These are phyloP conservation scores for Dendrolimus punctatus DNA, from an alignment of 1,140 invertebrate genomes.

Conservation along the genomic window DNA sequence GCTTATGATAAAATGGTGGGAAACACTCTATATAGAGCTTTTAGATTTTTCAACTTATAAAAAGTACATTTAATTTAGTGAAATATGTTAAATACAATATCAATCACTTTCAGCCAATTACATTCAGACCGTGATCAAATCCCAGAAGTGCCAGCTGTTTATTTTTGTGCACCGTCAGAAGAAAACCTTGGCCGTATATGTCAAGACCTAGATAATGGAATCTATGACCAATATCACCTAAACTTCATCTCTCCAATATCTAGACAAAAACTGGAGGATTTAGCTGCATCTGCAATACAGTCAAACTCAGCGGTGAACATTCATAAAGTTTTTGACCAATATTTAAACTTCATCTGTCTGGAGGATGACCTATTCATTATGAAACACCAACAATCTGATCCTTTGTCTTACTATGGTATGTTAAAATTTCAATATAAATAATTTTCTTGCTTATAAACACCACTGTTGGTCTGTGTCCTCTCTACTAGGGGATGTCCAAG, in stretches of 20 bases:
- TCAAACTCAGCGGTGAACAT: conserved; percentile 91
- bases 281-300: conserved; percentile 93
- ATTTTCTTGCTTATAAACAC: background rate
- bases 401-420: conserved; percentile 93
- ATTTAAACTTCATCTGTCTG: conserved; percentile 98
- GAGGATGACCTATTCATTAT: conserved; percentile 98
- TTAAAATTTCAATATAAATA: conserved; percentile 9
- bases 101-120: conserved; percentile 82
- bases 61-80: conserved; percentile 4
- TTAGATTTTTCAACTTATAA: background rate
- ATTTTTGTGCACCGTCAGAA: conserved; percentile 98
- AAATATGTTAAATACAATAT: no score
- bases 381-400: conserved; percentile 91
- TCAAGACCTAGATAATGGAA: conserved; percentile 91
- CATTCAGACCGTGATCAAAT: conserved; percentile 96
- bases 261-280: conserved; percentile 94
- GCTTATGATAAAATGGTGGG: no score
- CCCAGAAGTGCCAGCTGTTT: conserved; percentile 98
- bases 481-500: no score
- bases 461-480: no score
- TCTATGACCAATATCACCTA: conserved; percentile 97
- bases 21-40: background rate
- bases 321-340: conserved; percentile 97
- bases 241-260: conserved; percentile 99
- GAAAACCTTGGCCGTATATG: conserved; percentile 96